Conservation (phyloP, 53 echinoderm and acorn worm species). For the Echinarachnius parma region DNA sequence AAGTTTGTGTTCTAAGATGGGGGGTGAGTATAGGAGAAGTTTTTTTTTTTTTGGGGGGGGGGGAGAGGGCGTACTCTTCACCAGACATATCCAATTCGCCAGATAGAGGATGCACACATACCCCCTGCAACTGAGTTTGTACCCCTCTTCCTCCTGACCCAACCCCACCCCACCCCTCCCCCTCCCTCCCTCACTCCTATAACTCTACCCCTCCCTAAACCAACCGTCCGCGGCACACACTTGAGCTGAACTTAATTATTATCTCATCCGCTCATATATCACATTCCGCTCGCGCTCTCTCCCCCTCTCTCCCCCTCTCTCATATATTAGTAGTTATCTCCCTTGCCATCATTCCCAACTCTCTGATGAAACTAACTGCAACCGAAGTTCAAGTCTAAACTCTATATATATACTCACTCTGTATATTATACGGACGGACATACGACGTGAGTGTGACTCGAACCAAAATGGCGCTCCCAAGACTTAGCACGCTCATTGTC, state of each 20-base stretch:
- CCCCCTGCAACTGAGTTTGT: too few relatives aligned
- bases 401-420: not conserved
- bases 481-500: constrained; percentile 17
- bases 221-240: not conserved
- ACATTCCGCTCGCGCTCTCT: not conserved
- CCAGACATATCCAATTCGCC: too few relatives aligned
- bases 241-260: too few relatives aligned
- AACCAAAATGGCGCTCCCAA: constrained; percentile 56
- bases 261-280: constrained; percentile 14
- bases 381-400: not conserved
- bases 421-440: not conserved
- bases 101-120: too few relatives aligned
- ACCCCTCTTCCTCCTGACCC: not conserved
- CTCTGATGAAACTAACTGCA: too few relatives aligned
- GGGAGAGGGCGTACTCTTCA: too few relatives aligned
- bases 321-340: not conserved
- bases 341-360: too few relatives aligned
- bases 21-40: too few relatives aligned
- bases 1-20: too few relatives aligned
- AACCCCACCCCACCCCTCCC: not conserved
- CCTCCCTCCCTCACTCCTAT: not conserved
- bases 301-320: not conserved
- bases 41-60: too few relatives aligned
- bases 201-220: not conserved
- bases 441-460: constrained; percentile 26